Evolutionary conservation across 2,797 vertebrate genomes (phyloP).

Genomic region (Oophaga sylvatica): DNA sequence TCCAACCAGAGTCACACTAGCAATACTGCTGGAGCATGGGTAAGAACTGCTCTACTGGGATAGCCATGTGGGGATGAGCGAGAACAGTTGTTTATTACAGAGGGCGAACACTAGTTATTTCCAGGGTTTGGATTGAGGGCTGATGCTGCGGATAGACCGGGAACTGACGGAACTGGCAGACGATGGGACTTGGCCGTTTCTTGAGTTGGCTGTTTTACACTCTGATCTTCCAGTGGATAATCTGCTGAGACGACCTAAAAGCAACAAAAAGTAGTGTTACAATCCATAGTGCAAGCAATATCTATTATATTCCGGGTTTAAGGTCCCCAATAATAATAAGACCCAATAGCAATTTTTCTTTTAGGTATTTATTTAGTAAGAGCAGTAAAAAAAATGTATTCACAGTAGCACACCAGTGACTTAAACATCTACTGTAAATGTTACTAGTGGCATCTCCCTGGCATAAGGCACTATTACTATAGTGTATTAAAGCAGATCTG

Average conservation of each 20-base stretch:
- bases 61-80: conserved; percentile 60
- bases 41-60: conserved; percentile 31
- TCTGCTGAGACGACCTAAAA: conserved; percentile 78
- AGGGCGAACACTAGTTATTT: conserved; percentile 73
- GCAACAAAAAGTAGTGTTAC: background rate
- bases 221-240: conserved; percentile 71
- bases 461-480: too few relatives aligned
- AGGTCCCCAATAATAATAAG: background rate
- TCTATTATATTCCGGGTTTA: background rate
- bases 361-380: background rate
- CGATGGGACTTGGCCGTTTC: conserved; percentile 71
- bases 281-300: background rate
- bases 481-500: too few relatives aligned
- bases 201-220: conserved; percentile 69
- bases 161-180: conserved; percentile 59
- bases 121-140: conserved; percentile 79
- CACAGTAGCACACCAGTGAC: background rate
- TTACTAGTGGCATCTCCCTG: too few relatives aligned
- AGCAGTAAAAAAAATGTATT: background rate
- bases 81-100: conserved; percentile 64
- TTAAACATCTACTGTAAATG: background rate
- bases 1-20: conserved; percentile 33
- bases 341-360: background rate
- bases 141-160: conserved; percentile 72
- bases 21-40: conserved; percentile 54